Percentiles rank a stretch among this genome's conserved stretches.
Conservation (phyloP, 1,140 invertebrate genomes). For the Achatina immaculata region DNA sequence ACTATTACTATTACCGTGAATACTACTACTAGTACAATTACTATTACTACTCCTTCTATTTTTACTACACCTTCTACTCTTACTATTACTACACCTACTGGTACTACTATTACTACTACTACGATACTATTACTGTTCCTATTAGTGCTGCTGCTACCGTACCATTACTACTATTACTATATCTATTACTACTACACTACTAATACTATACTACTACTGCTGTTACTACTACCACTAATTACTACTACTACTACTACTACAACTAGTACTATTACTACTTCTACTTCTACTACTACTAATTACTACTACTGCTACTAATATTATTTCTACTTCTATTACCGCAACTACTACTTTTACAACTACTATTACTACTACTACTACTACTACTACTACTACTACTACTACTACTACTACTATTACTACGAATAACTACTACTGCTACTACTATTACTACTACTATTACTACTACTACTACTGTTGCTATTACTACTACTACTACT, state of each 20-base stretch:
- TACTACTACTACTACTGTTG: constrained; percentile 2
- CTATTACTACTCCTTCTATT: background rate
- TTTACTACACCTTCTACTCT: background rate
- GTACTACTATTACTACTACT: constrained; percentile 1
- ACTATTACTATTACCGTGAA: no score
- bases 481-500: background rate
- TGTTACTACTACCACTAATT: background rate
- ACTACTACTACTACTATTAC: background rate
- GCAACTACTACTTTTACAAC: background rate
- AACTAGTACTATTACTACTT: no score
- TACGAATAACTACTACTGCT: background rate
- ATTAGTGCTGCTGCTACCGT: background rate
- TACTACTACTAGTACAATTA: background rate
- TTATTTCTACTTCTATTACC: no score
- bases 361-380: constrained; percentile 3
- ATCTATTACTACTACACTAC: background rate
- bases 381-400: constrained; percentile 6
- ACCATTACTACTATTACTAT: constrained; percentile 3
- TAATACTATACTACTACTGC: background rate
- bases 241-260: no score
- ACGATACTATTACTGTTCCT: background rate
- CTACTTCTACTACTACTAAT: no score
- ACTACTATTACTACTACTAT: constrained; percentile 2
- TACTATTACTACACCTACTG: constrained; percentile 1
- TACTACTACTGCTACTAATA: no score